These are phyloP conservation scores for Microplitis manilae DNA, from an alignment of 2,888 invertebrate genomes.

Conservation along the genomic window DNA sequence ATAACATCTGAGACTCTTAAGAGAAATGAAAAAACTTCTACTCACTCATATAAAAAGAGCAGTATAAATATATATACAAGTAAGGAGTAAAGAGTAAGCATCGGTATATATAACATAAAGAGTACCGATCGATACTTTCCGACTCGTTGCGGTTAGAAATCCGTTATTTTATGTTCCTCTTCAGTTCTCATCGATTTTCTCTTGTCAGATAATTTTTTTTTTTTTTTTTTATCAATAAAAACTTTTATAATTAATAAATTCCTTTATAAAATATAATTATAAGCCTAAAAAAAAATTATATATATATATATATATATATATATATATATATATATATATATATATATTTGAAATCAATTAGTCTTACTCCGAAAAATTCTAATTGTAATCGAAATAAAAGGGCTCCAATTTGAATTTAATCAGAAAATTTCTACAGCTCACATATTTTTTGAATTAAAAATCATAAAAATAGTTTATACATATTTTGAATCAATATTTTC, in stretches of 20 bases:
- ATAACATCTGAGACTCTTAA: constrained; percentile 22
- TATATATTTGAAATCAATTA: too few species aligned
- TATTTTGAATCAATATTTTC: too few species aligned
- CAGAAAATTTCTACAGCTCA: too few species aligned
- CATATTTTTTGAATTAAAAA: too few species aligned
- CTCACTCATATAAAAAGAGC: background rate
- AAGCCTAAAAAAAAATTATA: too few species aligned
- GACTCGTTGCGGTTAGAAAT: constrained; percentile 39
- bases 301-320: too few species aligned
- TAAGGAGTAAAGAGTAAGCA: constrained; percentile 8
- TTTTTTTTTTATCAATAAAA: background rate
- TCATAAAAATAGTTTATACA: too few species aligned
- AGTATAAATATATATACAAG: background rate
- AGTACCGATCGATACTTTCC: constrained; percentile 38
- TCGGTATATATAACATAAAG: constrained; percentile 7
- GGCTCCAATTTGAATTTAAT: too few species aligned
- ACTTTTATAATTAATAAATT: background rate
- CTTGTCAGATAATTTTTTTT: background rate
- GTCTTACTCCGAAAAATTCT: too few species aligned
- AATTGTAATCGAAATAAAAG: too few species aligned
- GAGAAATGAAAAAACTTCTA: constrained; percentile 18
- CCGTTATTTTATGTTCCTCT: constrained; percentile 30
- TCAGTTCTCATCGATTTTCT: constrained; percentile 23
- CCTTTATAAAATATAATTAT: background rate
- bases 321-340: too few species aligned